Evolutionary conservation across 2,113 vertebrate genomes (phyloP).

Genomic region (Apus apus): DNA sequence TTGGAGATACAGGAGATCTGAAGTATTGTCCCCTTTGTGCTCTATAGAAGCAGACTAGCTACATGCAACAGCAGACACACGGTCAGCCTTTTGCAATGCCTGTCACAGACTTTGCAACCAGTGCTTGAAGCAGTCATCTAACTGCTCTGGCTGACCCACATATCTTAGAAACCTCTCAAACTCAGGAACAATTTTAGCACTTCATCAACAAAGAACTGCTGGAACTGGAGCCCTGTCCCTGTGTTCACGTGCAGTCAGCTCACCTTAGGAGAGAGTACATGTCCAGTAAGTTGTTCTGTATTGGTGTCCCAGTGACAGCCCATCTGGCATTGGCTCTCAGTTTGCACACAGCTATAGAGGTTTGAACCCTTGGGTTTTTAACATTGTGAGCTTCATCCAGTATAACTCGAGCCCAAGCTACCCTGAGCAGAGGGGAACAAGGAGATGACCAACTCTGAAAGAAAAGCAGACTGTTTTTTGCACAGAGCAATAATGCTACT

Average conservation of each 20-base stretch:
- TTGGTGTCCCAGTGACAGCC: constrained; percentile 94
- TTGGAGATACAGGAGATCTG: neutral
- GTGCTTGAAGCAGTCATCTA: neutral
- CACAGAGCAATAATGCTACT: neutral
- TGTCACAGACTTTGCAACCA: neutral
- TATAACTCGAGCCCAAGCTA: constrained; percentile 89
- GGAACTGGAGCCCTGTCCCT: neutral
- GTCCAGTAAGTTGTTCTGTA: constrained; percentile 97
- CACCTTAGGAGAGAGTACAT: constrained; percentile 96
- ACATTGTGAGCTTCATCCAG: constrained; percentile 95
- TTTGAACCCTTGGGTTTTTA: constrained; percentile 93
- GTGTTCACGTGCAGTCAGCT: neutral
- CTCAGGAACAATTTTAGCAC: neutral
- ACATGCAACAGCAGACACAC: rapidly evolving
- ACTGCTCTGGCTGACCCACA: neutral
- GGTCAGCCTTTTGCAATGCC: neutral
- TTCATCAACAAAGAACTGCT: neutral
- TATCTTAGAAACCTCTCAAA: neutral
- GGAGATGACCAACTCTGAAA: constrained; percentile 53
- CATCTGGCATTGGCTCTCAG: constrained; percentile 86
- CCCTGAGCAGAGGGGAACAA: constrained; percentile 80
- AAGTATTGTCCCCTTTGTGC: neutral
- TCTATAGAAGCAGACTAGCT: neutral
- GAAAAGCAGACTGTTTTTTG: neutral
- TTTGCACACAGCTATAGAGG: constrained; percentile 89